A percentile compares a stretch with the other conserved stretches of the same genome.
Evolutionary conservation across 2,888 invertebrate species (phyloP).

Genomic region (Bugulina stolonifera): DNA sequence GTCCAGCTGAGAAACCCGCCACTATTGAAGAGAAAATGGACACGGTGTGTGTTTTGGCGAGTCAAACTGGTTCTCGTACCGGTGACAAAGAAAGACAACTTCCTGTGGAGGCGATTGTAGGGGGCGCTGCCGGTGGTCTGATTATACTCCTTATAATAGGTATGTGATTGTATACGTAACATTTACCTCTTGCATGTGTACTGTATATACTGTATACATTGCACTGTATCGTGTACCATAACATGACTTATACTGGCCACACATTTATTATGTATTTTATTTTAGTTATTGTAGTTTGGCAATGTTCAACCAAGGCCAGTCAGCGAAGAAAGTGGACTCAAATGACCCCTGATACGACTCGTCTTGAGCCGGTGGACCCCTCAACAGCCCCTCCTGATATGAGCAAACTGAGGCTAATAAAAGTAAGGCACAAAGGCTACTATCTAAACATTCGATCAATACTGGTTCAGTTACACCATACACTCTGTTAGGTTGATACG

Average conservation of each 20-base stretch:
- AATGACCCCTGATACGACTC: neutral
- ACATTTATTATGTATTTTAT: too few relatives aligned
- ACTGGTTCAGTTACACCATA: too few relatives aligned
- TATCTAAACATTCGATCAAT: too few relatives aligned
- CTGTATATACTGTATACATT: too few relatives aligned
- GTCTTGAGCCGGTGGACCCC: constrained; percentile 66
- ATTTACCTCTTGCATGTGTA: too few relatives aligned
- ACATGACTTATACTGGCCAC: too few relatives aligned
- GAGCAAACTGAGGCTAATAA: constrained; percentile 82
- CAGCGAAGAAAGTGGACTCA: constrained; percentile 20
- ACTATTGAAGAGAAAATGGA: constrained; percentile 57
- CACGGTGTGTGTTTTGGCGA: neutral
- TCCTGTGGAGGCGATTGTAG: constrained; percentile 29
- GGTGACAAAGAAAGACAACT: too few relatives aligned
- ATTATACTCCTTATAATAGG: constrained; percentile 35
- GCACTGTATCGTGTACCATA: too few relatives aligned
- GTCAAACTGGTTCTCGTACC: neutral
- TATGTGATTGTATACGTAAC: neutral
- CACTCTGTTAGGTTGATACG: too few relatives aligned
- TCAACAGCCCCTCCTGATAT: constrained; percentile 89
- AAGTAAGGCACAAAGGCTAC: neutral
- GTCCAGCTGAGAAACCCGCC: constrained; percentile 64
- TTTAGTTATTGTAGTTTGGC: neutral
- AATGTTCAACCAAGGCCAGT: neutral
- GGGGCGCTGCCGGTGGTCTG: constrained; percentile 32